A percentile compares a stretch with the other conserved stretches of the same genome.
phyloP scores from a whole-genome alignment of 2,888 invertebrate species.

The Melinopterus prodromus region DNA sequence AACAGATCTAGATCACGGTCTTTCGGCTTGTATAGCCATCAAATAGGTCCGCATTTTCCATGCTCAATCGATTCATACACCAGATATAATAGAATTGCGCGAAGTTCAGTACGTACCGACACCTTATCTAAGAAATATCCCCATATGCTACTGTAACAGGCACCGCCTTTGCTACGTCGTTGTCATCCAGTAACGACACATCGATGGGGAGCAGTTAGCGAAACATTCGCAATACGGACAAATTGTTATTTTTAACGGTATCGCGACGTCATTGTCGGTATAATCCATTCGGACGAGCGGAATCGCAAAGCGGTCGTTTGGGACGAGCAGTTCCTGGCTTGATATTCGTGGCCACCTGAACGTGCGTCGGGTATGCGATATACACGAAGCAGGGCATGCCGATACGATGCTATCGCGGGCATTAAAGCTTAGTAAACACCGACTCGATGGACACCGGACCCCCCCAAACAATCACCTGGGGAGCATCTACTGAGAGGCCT shows the following conservation, averaged over 20 bases:
- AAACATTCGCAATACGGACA: conserved; percentile 4
- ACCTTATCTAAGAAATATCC: not conserved
- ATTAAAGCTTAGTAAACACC: conserved; percentile 53
- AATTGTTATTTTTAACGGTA: conserved; percentile 4
- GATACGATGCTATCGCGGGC: conserved; percentile 52
- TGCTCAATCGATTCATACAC: not conserved
- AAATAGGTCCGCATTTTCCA: not conserved
- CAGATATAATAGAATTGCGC: not conserved
- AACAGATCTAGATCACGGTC: too few relatives aligned
- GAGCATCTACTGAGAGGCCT: conserved; percentile 40
- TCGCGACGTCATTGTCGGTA: conserved; percentile 15
- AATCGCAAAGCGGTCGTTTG: conserved; percentile 35
- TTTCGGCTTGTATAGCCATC: not conserved
- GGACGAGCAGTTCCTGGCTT: conserved; percentile 30
- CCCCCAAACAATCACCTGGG: conserved; percentile 54
- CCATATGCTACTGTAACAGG: not conserved
- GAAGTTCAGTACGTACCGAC: not conserved
- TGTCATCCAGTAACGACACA: not conserved
- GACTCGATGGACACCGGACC: conserved; percentile 57
- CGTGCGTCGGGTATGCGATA: conserved; percentile 35
- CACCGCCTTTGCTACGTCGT: not conserved
- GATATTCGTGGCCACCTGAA: conserved; percentile 34
- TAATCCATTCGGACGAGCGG: conserved; percentile 9
- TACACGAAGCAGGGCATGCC: conserved; percentile 43
- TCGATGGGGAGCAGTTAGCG: not conserved